These are phyloP conservation scores for Brachionus calyciflorus DNA, from an alignment of 1,140 invertebrate genomes.

Conservation along the genomic window DNA sequence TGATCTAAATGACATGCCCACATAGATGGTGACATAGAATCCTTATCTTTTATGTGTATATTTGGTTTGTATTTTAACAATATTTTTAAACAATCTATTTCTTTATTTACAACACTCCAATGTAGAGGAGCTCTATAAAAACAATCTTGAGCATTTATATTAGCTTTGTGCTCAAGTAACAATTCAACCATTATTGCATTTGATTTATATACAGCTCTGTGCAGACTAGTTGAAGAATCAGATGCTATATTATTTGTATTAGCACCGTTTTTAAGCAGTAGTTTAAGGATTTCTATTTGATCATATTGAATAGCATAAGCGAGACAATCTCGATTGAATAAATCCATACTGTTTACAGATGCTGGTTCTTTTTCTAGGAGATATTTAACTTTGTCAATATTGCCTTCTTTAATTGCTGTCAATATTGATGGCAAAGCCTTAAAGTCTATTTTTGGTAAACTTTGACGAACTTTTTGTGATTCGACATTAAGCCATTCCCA, in stretches of 20 bases:
- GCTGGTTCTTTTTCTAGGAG: conserved; percentile 50
- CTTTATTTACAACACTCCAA: conserved; percentile 57
- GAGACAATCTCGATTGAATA: conserved; percentile 55
- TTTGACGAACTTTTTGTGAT: conserved; percentile 51
- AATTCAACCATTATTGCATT: conserved; percentile 53
- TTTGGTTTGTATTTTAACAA: conserved; percentile 29
- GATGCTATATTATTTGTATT: conserved; percentile 57
- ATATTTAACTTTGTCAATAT: conserved; percentile 51
- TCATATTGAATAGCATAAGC: conserved; percentile 59
- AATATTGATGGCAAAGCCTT: conserved; percentile 55
- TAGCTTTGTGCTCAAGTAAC: conserved; percentile 55
- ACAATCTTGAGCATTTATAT: conserved; percentile 55
- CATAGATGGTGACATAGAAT: conserved; percentile 60
- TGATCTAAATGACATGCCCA: conserved; percentile 61
- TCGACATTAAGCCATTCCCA: conserved; percentile 60
- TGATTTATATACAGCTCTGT: conserved; percentile 58
- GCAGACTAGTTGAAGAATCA: conserved; percentile 55
- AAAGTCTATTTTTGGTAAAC: conserved; percentile 52
- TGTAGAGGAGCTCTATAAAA: conserved; percentile 57
- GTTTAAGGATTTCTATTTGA: conserved; percentile 50
- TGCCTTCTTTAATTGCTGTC: conserved; percentile 54
- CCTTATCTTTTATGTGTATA: conserved; percentile 52
- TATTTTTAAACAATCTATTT: conserved; percentile 56
- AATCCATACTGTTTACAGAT: conserved; percentile 53
- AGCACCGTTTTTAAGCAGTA: conserved; percentile 52